A percentile compares a stretch with the other conserved stretches of the same genome.
phyloP scores from a whole-genome alignment of 2,797 vertebrate genomes.

The Rhinoraja longicauda region DNA sequence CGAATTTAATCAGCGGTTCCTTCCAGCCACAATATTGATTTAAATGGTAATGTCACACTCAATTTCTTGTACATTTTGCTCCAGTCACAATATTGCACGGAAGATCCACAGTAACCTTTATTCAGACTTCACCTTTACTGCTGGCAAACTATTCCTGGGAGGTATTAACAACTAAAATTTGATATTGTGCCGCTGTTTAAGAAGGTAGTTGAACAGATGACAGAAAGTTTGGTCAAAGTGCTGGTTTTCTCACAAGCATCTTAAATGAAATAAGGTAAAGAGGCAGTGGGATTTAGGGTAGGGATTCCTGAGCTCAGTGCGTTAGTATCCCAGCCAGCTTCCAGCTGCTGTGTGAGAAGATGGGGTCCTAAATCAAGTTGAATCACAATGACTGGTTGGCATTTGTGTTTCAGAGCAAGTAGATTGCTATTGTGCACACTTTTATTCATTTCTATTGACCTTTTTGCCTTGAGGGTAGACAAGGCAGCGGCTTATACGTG shows the following conservation, averaged over 20 bases:
- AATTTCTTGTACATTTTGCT: neutral
- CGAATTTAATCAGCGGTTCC: neutral
- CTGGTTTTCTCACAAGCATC: too few species aligned
- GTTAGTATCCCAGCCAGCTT: neutral
- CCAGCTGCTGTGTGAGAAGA: neutral
- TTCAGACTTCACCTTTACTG: too few species aligned
- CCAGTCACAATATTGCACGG: neutral
- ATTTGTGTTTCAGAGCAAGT: neutral
- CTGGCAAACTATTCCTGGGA: too few species aligned
- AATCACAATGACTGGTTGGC: conserved; percentile 5
- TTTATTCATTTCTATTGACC: conserved; percentile 15
- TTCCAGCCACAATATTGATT: neutral
- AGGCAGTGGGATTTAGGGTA: too few species aligned
- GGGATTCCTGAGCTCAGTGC: too few species aligned
- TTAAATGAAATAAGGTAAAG: too few species aligned
- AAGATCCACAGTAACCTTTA: too few species aligned
- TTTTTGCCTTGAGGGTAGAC: neutral
- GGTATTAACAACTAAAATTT: too few species aligned
- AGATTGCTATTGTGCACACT: conserved; percentile 27
- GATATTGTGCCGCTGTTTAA: too few species aligned
- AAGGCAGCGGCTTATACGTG: neutral
- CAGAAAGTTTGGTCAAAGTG: neutral
- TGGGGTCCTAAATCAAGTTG: neutral
- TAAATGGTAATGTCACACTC: neutral
- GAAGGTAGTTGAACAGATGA: neutral